A percentile compares a stretch with the other conserved stretches of the same genome.
Conservation (phyloP, 2,888 invertebrate species). For the Ochropleura plecta region DNA sequence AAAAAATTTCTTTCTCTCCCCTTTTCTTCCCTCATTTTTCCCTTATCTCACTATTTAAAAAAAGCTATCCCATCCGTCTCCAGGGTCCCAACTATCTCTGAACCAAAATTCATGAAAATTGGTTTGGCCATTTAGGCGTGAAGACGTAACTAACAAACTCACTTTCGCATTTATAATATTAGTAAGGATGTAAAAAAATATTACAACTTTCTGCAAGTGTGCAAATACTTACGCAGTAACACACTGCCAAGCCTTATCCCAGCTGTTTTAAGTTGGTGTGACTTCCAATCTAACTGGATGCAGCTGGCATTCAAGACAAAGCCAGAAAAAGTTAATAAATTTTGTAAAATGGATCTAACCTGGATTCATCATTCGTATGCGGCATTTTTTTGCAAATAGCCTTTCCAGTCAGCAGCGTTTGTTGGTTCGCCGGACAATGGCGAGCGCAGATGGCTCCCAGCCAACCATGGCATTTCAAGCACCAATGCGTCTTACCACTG, state of each 20-base stretch:
- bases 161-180: no score
- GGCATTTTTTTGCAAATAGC: slow-evolving; percentile 33
- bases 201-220: not conserved
- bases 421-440: slow-evolving; percentile 48
- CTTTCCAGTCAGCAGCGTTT: slow-evolving; percentile 30
- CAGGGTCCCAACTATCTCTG: no score
- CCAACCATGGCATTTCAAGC: slow-evolving; percentile 52
- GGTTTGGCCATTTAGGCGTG: no score
- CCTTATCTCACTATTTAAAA: no score
- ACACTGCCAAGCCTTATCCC: not conserved
- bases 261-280: not conserved
- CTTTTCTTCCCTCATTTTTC: no score
- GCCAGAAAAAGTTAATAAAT: no score
- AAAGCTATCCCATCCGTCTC: no score
- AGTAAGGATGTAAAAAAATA: not conserved
- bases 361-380: slow-evolving; percentile 7
- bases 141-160: no score
- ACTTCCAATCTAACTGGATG: not conserved
- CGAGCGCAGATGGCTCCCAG: slow-evolving; percentile 48
- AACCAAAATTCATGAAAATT: no score
- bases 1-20: no score
- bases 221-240: not conserved
- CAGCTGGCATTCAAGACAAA: not conserved
- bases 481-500: slow-evolving; percentile 34
- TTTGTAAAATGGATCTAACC: not conserved